Percentiles rank a stretch among this genome's conserved stretches.
Evolutionary conservation across 1,140 invertebrate genomes (phyloP).

Genomic region (Chionoecetes opilio): DNA sequence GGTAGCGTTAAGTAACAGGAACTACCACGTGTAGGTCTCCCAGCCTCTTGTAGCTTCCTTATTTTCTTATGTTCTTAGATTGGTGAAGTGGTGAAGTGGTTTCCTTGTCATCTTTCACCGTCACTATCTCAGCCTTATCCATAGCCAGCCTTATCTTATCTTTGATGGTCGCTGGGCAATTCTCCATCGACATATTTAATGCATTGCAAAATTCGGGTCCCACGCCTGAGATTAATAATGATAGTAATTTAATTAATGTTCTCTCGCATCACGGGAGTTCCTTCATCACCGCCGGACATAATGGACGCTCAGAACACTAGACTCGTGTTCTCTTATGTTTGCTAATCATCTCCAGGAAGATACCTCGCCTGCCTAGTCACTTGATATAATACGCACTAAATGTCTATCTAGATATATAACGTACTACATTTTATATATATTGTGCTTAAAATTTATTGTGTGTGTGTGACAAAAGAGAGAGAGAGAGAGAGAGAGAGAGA

Average conservation of each 20-base stretch:
- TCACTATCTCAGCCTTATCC: neutral
- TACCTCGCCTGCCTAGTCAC: neutral
- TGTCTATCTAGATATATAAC: conserved; percentile 7
- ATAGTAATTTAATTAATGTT: conserved; percentile 22
- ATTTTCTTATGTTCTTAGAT: too few relatives aligned
- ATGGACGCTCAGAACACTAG: neutral
- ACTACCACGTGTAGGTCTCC: too few relatives aligned
- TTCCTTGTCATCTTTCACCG: neutral
- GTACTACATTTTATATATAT: neutral
- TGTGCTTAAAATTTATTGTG: neutral
- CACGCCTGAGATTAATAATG: neutral
- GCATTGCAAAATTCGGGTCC: neutral
- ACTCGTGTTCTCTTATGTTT: conserved; percentile 7
- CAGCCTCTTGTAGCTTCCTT: too few relatives aligned
- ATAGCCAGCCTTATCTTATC: neutral
- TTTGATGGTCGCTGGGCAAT: neutral
- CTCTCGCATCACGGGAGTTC: conserved; percentile 2
- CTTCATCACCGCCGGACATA: neutral
- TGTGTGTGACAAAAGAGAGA: neutral
- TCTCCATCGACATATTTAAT: neutral
- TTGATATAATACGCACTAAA: conserved; percentile 22
- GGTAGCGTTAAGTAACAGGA: too few relatives aligned
- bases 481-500: too few relatives aligned
- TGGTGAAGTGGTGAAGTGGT: neutral
- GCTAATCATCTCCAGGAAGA: neutral